phyloP scores from a whole-genome alignment of 2,888 invertebrate species.

The Dryobotodes eremita region DNA sequence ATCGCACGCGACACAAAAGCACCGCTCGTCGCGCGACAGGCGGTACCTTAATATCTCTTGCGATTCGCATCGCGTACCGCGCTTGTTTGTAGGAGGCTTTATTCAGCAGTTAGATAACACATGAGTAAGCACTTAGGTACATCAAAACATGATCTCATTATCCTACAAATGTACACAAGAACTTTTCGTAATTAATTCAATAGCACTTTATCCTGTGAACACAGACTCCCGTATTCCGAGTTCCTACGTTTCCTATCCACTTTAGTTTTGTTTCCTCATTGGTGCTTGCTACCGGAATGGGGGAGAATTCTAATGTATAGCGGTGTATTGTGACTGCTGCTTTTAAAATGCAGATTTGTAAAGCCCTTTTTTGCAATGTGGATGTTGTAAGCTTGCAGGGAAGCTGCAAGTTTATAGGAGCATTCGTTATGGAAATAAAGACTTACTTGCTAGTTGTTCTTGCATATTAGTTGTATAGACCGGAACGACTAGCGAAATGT shows the following conservation, averaged over 20 bases:
- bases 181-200: constrained; percentile 24
- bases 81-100: background rate
- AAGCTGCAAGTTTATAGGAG: background rate
- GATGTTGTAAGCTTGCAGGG: background rate
- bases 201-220: constrained; percentile 21
- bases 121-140: background rate
- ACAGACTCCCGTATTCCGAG: constrained; percentile 1
- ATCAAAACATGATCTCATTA: constrained; percentile 9
- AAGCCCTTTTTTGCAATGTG: constrained; percentile 23
- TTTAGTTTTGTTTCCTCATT: constrained; percentile 38
- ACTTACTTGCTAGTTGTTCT: background rate
- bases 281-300: constrained; percentile 7
- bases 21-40: too few species aligned
- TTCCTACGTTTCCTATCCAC: constrained; percentile 4
- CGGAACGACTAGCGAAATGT: too few species aligned
- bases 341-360: constrained; percentile 19
- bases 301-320: constrained; percentile 26
- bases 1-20: too few species aligned
- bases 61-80: too few species aligned
- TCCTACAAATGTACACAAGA: background rate
- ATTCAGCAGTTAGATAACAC: background rate
- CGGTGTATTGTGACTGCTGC: constrained; percentile 27
- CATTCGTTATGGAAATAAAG: background rate
- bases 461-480: background rate
- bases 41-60: too few species aligned